Evolutionary conservation across 1,140 invertebrate species (phyloP).

Genomic region (Nymphalis io): DNA sequence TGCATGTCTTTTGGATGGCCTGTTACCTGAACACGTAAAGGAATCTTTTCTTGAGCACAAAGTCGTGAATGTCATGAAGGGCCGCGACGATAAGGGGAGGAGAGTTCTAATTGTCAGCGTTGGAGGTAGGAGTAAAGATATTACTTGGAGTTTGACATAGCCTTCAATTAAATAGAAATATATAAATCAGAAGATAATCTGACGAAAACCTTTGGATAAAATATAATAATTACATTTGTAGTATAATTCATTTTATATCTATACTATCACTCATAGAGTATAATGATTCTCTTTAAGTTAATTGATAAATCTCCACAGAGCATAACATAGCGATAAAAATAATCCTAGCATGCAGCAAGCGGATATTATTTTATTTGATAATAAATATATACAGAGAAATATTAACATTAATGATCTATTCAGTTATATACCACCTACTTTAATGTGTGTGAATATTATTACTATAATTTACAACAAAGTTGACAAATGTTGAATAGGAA

Average conservation of each 20-base stretch:
- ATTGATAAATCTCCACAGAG: slow-evolving; percentile 9
- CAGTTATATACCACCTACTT: slow-evolving; percentile 14
- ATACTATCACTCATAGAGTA: not conserved
- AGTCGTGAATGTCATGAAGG: slow-evolving; percentile 87
- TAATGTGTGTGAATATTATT: slow-evolving; percentile 11
- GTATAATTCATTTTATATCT: not conserved
- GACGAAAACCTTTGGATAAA: too few relatives aligned
- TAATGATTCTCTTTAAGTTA: not conserved
- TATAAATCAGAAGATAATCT: too few relatives aligned
- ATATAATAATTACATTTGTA: too few relatives aligned
- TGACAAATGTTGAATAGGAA: not conserved
- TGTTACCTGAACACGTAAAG: slow-evolving; percentile 85
- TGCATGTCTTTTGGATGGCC: slow-evolving; percentile 82
- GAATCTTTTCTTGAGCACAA: slow-evolving; percentile 84
- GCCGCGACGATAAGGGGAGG: slow-evolving; percentile 85
- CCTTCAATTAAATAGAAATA: too few relatives aligned
- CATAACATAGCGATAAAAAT: slow-evolving; percentile 13
- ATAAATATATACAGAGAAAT: slow-evolving; percentile 1
- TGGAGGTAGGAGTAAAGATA: slow-evolving; percentile 74
- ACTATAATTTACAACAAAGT: not conserved
- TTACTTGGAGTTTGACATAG: not conserved
- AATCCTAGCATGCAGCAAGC: slow-evolving; percentile 16
- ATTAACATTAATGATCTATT: slow-evolving; percentile 23
- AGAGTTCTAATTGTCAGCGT: slow-evolving; percentile 83
- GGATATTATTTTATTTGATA: slow-evolving; percentile 18